Evolutionary conservation across 2,888 invertebrate species (phyloP).

Genomic region (Dasypolia templi): DNA sequence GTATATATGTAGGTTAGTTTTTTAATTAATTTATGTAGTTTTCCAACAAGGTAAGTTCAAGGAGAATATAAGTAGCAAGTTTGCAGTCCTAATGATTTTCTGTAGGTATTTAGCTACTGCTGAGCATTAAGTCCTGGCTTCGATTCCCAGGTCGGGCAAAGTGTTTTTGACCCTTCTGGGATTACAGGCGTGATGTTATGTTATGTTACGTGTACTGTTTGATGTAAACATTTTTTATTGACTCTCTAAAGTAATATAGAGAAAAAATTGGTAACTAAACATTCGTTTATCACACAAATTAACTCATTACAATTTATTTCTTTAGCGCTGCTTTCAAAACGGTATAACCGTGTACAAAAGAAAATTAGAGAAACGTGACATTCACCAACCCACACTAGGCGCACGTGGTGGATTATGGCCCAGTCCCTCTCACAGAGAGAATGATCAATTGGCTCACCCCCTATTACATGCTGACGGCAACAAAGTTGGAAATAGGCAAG

Average conservation of each 20-base stretch:
- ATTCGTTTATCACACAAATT: no score
- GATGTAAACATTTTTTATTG: background rate
- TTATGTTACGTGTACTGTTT: no score
- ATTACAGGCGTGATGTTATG: no score
- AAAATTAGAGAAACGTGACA: no score
- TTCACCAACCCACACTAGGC: background rate
- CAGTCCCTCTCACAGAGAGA: background rate
- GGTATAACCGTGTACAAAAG: background rate
- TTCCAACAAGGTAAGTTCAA: background rate
- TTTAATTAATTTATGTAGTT: background rate
- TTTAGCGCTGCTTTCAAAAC: background rate
- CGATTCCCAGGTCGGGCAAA: no score
- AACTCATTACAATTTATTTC: background rate
- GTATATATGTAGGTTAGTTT: background rate
- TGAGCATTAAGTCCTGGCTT: no score
- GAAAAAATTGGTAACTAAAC: background rate
- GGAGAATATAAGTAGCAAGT: background rate
- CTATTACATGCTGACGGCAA: no score
- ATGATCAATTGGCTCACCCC: no score
- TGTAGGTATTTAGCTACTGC: no score
- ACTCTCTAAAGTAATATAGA: background rate
- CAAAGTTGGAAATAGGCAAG: background rate
- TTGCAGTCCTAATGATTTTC: background rate
- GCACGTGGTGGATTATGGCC: background rate
- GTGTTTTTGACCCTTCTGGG: no score